These are phyloP conservation scores for Nixonia krombeini DNA, from an alignment of 1,140 invertebrate genomes.

Conservation along the genomic window DNA sequence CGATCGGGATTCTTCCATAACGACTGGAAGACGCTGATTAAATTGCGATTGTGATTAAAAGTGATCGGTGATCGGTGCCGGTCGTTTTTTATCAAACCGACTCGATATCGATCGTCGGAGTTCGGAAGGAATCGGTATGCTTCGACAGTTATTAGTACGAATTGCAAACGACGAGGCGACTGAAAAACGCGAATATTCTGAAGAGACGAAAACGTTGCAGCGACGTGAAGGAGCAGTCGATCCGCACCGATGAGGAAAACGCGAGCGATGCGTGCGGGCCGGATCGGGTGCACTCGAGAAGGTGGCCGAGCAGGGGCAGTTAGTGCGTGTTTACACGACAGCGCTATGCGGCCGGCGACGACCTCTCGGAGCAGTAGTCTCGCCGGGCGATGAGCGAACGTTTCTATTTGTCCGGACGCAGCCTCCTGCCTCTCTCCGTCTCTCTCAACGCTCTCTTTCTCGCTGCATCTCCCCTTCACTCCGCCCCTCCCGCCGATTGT, in stretches of 20 bases:
- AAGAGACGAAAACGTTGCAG: too few relatives aligned
- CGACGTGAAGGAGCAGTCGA: constrained; percentile 7
- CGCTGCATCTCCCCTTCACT: too few relatives aligned
- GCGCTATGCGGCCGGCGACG: constrained; percentile 67
- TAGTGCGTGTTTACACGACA: constrained; percentile 72
- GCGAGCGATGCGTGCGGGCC: not conserved
- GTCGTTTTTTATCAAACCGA: too few relatives aligned
- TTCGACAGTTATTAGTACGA: too few relatives aligned
- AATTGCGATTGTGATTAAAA: too few relatives aligned
- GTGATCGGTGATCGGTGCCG: too few relatives aligned
- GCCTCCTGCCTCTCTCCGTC: constrained; percentile 24
- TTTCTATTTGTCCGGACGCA: constrained; percentile 68
- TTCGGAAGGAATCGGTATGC: too few relatives aligned
- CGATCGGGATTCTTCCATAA: too few relatives aligned
- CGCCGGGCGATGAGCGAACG: constrained; percentile 45
- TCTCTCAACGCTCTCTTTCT: too few relatives aligned
- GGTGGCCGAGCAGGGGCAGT: constrained; percentile 58
- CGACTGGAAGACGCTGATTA: too few relatives aligned
- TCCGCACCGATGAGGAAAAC: not conserved
- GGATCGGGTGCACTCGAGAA: constrained; percentile 4
- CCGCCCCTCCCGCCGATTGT: constrained; percentile 2
- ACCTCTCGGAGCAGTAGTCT: constrained; percentile 31
- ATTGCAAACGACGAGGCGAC: too few relatives aligned
- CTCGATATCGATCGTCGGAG: too few relatives aligned
- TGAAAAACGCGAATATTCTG: not conserved